Base-by-base conservation (phyloP, 1,140 invertebrate genomes). In the Zaprionus gabonicus region DNA sequence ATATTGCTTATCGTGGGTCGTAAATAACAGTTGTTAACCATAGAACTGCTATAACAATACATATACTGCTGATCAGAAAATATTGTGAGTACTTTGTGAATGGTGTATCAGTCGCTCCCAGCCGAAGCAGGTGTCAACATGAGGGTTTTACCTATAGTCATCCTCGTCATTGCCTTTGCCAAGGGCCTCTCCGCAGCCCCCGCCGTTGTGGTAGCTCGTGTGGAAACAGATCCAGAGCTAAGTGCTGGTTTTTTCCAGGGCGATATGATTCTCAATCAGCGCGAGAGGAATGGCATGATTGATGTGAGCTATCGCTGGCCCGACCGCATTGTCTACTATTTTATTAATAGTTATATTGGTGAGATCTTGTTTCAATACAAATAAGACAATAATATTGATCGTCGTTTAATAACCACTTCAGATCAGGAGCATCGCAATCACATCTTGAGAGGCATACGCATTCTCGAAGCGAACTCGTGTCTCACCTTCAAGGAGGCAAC, bases 221-320 rank as follows among this genome's bases (percentile, higher is more conserved):
- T 72, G 36, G 80, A 88, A 53, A 76, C 71, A 1, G 90, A 91
- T 83, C 90, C 90, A 0, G 90, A 91, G 55, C 44, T 90, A 25
- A 81, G 67, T 5, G 81, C 82, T 6, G 91, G 91, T 1, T 91
- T 83, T 15, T 38, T 63, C 17, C 74, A 92, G 25, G 91, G 91
- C 1, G 91, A 92, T n/a, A 92, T 92, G 55, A 31, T 88, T 3
- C 49, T 79, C 7, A 51, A 49, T 23, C 10, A 56, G 1, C 27
- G 23, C 12, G 41, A 56, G 4, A 67, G 76, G 6, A 96, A 96
- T 80, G 95, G 95, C 1, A 74, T 96, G 1, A 85, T 94, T 17
- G 94, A 95, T 66, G 93, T 93, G 23, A 93, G 92, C 4, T 94
- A 93, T 56, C 93, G 94, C 53, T 96, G 96, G 96, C 94, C 94